These are phyloP conservation scores for Steinernema scapterisci DNA, from an alignment of 2,888 invertebrate genomes.

Conservation along the genomic window DNA sequence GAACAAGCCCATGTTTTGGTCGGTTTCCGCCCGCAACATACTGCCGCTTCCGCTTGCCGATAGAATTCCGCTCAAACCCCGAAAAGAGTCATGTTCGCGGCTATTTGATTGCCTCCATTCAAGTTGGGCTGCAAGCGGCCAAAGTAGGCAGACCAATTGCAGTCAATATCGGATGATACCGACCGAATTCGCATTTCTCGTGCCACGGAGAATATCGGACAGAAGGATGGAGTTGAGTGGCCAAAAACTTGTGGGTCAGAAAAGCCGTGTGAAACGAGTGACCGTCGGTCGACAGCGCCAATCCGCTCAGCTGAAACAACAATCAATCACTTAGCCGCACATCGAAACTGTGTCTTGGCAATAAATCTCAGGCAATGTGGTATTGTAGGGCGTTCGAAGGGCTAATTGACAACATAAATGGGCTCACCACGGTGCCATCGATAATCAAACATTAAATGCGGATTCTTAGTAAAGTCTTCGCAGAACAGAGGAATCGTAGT, in stretches of 20 bases:
- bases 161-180: neutral
- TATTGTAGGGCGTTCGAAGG: conserved; percentile 22
- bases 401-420: conserved; percentile 3
- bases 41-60: neutral
- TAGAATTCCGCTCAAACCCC: neutral
- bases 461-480: too few relatives aligned
- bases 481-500: too few relatives aligned
- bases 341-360: conserved; percentile 29
- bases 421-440: too few relatives aligned
- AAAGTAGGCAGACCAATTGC: neutral
- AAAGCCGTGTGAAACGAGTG: conserved; percentile 10
- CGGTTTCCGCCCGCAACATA: neutral
- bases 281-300: neutral
- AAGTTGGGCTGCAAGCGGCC: neutral
- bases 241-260: neutral
- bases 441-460: too few relatives aligned
- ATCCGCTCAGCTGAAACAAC: conserved; percentile 19
- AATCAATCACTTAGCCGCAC: conserved; percentile 25
- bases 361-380: conserved; percentile 27
- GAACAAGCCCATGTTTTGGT: neutral
- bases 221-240: neutral
- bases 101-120: conserved; percentile 21
- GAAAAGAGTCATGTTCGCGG: neutral
- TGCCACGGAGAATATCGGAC: neutral
- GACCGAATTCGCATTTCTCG: too few relatives aligned